Conservation (phyloP, 2,888 invertebrate genomes). For the Panzeria rudis region DNA sequence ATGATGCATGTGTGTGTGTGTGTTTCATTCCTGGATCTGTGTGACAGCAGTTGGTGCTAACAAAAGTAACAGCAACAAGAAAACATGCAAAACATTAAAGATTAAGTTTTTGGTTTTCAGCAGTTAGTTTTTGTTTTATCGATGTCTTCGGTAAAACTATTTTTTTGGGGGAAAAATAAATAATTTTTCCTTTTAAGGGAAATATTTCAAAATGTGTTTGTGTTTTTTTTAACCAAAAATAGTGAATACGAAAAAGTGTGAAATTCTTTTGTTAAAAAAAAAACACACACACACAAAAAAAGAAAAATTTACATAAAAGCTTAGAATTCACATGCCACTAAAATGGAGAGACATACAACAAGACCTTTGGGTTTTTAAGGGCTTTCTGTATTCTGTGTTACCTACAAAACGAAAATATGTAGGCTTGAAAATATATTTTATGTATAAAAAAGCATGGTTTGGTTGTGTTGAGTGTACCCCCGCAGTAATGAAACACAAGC, state of each 20-base stretch:
- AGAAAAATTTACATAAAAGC: conserved; percentile 81
- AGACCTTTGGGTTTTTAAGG: conserved; percentile 42
- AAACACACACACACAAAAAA: conserved; percentile 8
- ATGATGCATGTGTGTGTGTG: background rate
- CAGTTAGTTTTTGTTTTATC: conserved; percentile 14
- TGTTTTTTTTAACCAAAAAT: conserved; percentile 18
- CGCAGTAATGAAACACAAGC: conserved; percentile 68
- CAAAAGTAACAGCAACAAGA: conserved; percentile 74
- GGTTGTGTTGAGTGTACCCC: conserved; percentile 56
- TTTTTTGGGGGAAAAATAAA: conserved; percentile 25
- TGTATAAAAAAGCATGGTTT: conserved; percentile 14
- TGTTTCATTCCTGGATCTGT: conserved; percentile 12
- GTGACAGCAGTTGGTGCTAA: conserved; percentile 75
- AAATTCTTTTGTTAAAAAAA: conserved; percentile 52
- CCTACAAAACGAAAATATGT: conserved; percentile 8
- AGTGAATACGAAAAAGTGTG: conserved; percentile 55
- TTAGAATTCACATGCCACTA: conserved; percentile 74
- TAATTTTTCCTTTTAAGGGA: conserved; percentile 37
- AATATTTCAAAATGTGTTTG: conserved; percentile 46
- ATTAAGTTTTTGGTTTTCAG: conserved; percentile 76
- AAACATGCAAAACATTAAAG: conserved; percentile 78
- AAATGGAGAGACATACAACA: conserved; percentile 40
- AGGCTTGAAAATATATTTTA: conserved; percentile 36
- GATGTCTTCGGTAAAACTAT: conserved; percentile 52
- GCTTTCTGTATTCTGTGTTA: background rate